A percentile compares a stretch with the other conserved stretches of the same genome.
Evolutionary conservation across 2,888 invertebrate species (phyloP).

Genomic region (Anorthoa munda): DNA sequence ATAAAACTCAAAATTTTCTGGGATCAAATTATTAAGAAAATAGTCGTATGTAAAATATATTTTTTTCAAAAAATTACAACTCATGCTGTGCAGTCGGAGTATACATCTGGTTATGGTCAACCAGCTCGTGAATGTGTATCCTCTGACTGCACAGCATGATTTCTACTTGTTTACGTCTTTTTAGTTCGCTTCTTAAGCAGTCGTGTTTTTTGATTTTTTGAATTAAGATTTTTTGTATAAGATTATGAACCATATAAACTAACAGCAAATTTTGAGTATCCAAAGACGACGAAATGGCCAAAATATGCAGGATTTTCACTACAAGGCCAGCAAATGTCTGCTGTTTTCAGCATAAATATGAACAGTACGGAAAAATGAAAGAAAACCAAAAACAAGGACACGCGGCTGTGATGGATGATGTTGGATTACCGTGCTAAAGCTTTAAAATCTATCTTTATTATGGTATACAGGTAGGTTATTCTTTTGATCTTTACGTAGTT

Average conservation of each 20-base stretch:
- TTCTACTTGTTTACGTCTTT: too few species aligned
- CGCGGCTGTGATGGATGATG: slow-evolving; percentile 51
- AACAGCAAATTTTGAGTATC: background rate
- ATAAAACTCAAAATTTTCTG: too few species aligned
- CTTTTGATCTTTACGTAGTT: slow-evolving; percentile 7
- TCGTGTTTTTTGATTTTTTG: too few species aligned
- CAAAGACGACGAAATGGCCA: background rate
- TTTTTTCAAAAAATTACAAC: too few species aligned
- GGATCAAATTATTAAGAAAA: too few species aligned
- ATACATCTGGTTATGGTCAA: too few species aligned
- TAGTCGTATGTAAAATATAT: too few species aligned
- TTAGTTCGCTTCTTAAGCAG: too few species aligned
- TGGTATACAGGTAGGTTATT: slow-evolving; percentile 3
- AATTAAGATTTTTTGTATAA: too few species aligned
- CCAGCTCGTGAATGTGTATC: too few species aligned
- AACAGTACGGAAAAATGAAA: slow-evolving; percentile 32
- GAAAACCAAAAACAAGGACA: slow-evolving; percentile 35
- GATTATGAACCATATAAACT: background rate
- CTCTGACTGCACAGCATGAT: too few species aligned
- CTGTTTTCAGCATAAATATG: slow-evolving; percentile 30
- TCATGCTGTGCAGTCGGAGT: too few species aligned
- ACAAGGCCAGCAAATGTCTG: slow-evolving; percentile 15
- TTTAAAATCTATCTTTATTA: slow-evolving; percentile 48
- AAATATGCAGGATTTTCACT: slow-evolving; percentile 5
- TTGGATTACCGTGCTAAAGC: slow-evolving; percentile 32